These are phyloP conservation scores for Pangasius djambal DNA, from an alignment of 2,797 vertebrate species.

Conservation along the genomic window DNA sequence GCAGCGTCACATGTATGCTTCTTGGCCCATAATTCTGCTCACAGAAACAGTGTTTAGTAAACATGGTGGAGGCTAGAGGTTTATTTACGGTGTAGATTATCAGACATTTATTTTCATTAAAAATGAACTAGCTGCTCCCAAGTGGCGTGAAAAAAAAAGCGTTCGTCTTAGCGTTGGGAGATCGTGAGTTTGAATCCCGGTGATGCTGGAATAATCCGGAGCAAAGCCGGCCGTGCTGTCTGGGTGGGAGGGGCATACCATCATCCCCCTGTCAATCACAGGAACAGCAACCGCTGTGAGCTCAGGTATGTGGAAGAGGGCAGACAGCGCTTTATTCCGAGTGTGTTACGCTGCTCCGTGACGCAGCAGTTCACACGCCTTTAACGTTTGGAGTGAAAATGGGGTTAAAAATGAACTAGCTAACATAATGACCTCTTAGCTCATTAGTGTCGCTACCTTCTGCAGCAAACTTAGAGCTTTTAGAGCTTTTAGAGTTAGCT, in stretches of 20 bases:
- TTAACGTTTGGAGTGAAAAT: too few relatives aligned
- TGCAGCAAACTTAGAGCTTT: too few relatives aligned
- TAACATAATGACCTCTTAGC: not conserved
- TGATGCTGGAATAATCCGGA: too few relatives aligned
- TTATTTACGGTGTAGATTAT: not conserved
- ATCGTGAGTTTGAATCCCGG: too few relatives aligned
- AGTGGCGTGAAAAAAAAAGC: not conserved
- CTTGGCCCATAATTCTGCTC: not conserved
- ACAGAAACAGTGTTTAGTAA: not conserved
- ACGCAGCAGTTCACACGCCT: too few relatives aligned
- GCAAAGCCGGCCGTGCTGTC: not conserved
- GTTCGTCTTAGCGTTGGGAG: too few relatives aligned
- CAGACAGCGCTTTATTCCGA: too few relatives aligned
- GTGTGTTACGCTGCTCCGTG: too few relatives aligned
- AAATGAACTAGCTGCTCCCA: not conserved
- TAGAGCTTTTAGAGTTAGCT: too few relatives aligned
- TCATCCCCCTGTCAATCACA: not conserved
- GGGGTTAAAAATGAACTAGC: not conserved
- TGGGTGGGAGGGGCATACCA: not conserved
- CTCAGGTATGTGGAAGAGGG: too few relatives aligned
- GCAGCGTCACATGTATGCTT: not conserved
- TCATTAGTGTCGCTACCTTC: not conserved
- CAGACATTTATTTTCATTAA: not conserved
- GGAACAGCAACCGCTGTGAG: too few relatives aligned
- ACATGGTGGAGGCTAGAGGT: not conserved